Percentiles rank a stretch among this genome's conserved stretches.
Conservation (phyloP, 2,797 vertebrate species). For the Enteromius argenteus region DNA sequence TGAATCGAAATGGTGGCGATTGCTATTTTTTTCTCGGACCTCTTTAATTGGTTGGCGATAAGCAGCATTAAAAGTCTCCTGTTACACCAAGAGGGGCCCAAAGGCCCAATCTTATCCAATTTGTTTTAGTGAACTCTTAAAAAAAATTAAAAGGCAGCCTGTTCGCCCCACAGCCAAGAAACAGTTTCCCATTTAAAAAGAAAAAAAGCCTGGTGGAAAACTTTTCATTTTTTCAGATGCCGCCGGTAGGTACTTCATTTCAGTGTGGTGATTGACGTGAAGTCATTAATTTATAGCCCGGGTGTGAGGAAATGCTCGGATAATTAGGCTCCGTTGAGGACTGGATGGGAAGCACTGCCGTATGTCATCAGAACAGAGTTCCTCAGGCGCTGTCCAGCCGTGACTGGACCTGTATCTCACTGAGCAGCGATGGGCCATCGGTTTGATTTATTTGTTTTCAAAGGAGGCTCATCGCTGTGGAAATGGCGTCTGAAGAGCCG, state of each 20-base stretch:
- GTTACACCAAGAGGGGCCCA: conserved; percentile 15
- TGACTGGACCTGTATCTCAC: conserved; percentile 22
- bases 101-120: conserved; percentile 20
- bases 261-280: conserved; percentile 31
- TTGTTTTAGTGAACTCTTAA: conserved; percentile 24
- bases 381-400: conserved; percentile 35
- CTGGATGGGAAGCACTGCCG: conserved; percentile 23
- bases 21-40: conserved; percentile 5
- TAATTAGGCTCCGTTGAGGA: conserved; percentile 59
- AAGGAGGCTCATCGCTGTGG: conserved; percentile 18
- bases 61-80: background rate
- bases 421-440: conserved; percentile 49
- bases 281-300: conserved; percentile 59
- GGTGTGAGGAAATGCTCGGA: conserved; percentile 49
- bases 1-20: background rate
- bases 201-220: conserved; percentile 14
- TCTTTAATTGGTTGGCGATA: conserved; percentile 28
- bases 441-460: conserved; percentile 59
- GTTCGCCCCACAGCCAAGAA: background rate
- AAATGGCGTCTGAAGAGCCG: conserved; percentile 12
- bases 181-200: conserved; percentile 24
- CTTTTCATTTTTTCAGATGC: conserved; percentile 23
- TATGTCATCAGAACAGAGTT: conserved; percentile 55
- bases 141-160: conserved; percentile 12
- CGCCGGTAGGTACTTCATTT: conserved; percentile 39